Base-by-base conservation (phyloP, 2,888 invertebrate species). In the Megalurothrips usitatus region DNA sequence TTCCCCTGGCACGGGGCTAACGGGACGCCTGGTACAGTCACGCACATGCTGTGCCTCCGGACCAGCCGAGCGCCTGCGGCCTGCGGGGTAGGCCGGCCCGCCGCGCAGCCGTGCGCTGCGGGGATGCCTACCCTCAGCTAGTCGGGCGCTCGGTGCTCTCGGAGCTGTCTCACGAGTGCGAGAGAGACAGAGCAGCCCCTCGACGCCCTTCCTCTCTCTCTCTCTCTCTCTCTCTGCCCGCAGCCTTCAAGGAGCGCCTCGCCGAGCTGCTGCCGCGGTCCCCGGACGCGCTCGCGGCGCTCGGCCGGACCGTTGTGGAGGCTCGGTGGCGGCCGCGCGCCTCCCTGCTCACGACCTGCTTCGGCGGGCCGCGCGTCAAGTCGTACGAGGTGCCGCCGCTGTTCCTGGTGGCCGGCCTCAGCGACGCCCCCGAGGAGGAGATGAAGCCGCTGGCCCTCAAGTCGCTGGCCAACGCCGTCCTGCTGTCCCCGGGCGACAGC, bases 191-290 rank as follows among this genome's bases (percentile, higher is more conserved):
- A 49, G 49, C 49, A 12, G 12, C 49, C n/a, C n/a, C n/a, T n/a
- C 49, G 49, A 9, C 49, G 49, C 49, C 10, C 49, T 14, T 14
- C 49, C 49, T 9, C 49, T 14, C 14, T 14, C 49, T 49, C 49
- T 49, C 9, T 9, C 49, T 52, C 52, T 52, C 3, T 17, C 52
- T 17, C 49, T 11, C 49, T 52, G 52, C 52, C 68, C 68, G 23
- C 68, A 75, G 68, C 68, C 68, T 26, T 26, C 26, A 23, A 75
- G 68, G 68, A 75, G 68, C 68, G 68, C 23, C 68, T 75, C 26
- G 12, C 26, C 9, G 68, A 75, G 68, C 68, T 75, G 68, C 68
- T 75, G 68, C 68, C 68, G 68, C 68, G 10, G 26, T 26, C 68
- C 26, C 68, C 9, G 23, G 68, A 23, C 68, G 68, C 68, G 68